These are phyloP conservation scores for Polypterus senegalus DNA, from an alignment of 2,113 vertebrate genomes.

Conservation along the genomic window DNA sequence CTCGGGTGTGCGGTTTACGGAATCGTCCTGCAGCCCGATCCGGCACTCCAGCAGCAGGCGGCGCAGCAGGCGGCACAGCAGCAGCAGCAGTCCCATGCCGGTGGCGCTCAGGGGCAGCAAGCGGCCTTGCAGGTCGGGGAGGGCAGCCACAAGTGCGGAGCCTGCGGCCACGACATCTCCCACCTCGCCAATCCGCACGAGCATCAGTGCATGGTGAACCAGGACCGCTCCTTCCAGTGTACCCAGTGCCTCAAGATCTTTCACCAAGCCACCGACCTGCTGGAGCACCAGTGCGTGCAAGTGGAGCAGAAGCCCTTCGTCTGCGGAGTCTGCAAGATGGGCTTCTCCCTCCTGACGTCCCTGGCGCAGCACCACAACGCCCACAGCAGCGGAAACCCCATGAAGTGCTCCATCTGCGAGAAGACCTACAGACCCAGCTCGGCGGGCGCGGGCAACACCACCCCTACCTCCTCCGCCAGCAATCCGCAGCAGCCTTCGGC, in stretches of 20 bases:
- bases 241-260: slow-evolving; percentile 96
- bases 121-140: slow-evolving; percentile 54
- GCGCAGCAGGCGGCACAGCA: slow-evolving; percentile 47
- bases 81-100: slow-evolving; percentile 39
- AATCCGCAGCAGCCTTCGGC: slow-evolving; percentile 39
- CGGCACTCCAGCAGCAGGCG: slow-evolving; percentile 60
- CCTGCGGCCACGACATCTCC: slow-evolving; percentile 82
- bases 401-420: slow-evolving; percentile 94
- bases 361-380: slow-evolving; percentile 86
- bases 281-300: slow-evolving; percentile 94
- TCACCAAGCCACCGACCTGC: slow-evolving; percentile 86
- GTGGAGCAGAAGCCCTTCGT: slow-evolving; percentile 96
- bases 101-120: slow-evolving; percentile 43
- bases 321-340: slow-evolving; percentile 94
- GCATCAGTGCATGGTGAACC: slow-evolving; percentile 84
- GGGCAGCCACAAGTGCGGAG: slow-evolving; percentile 70
- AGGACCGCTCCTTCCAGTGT: slow-evolving; percentile 93
- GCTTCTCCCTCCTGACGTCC: slow-evolving; percentile 88
- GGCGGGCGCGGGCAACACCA: slow-evolving; percentile 41
- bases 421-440: slow-evolving; percentile 79
- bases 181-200: slow-evolving; percentile 84
- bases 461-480: slow-evolving; percentile 33
- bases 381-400: slow-evolving; percentile 69
- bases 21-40: slow-evolving; percentile 80
- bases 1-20: slow-evolving; percentile 90